Conservation (phyloP, 2,797 vertebrate species). For the Thripadectes ignobilis region DNA sequence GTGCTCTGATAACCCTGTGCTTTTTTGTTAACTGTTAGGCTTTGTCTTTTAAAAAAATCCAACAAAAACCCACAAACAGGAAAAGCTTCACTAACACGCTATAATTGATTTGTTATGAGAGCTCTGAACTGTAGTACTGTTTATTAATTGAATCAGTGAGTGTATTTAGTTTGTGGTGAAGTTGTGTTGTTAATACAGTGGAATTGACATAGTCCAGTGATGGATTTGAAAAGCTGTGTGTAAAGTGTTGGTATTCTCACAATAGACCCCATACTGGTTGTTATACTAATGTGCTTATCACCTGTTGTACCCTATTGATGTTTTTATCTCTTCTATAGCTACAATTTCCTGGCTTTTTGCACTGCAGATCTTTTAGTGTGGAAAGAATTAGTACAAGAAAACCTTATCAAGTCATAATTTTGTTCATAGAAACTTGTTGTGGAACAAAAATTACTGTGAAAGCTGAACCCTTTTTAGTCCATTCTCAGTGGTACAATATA, state of each 20-base stretch:
- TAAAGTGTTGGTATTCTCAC: neutral
- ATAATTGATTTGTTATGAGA: neutral
- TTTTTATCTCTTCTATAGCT: neutral
- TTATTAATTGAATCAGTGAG: neutral
- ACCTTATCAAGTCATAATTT: neutral
- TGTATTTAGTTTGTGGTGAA: neutral
- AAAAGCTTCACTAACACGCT: neutral
- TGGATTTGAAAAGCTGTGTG: neutral
- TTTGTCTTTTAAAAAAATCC: neutral
- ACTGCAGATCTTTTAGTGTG: neutral
- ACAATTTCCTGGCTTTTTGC: neutral
- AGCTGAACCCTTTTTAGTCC: neutral
- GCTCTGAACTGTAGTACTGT: neutral
- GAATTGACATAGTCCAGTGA: neutral
- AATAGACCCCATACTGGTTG: neutral
- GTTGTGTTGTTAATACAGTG: neutral
- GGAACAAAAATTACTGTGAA: neutral
- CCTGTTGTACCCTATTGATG: neutral
- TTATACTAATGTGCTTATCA: neutral
- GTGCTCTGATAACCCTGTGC: neutral
- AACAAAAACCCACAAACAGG: neutral
- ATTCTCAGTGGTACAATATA: neutral
- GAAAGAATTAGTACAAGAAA: neutral
- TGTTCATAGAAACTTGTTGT: neutral
- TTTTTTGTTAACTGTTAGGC: neutral